Conservation (phyloP, 2,888 invertebrate genomes). For the Mimachlamys varia region DNA sequence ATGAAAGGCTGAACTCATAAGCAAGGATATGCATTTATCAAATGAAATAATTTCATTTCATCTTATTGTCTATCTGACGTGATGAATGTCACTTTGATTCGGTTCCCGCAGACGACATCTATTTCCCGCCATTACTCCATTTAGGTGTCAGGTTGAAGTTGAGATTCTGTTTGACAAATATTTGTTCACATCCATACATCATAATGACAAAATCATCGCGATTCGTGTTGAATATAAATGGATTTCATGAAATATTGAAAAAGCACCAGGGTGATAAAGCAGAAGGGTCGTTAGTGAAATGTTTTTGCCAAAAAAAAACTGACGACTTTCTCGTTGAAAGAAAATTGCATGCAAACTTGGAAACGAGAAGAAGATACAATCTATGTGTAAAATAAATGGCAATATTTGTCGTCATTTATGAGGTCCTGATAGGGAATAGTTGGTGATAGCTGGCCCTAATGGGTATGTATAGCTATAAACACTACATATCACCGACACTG, state of each 20-base stretch:
- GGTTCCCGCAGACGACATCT: constrained; percentile 44
- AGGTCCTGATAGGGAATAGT: constrained; percentile 3
- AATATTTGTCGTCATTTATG: constrained; percentile 34
- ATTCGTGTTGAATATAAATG: constrained; percentile 36
- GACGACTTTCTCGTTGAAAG: constrained; percentile 29
- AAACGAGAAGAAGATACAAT: neutral
- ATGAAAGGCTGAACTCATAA: constrained; percentile 37
- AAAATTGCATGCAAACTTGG: constrained; percentile 22
- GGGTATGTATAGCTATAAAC: constrained; percentile 23
- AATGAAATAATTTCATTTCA: constrained; percentile 48
- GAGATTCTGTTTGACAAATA: constrained; percentile 47
- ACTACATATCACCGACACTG: neutral
- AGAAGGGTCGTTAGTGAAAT: neutral
- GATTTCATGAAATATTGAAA: constrained; percentile 28
- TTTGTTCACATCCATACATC: constrained; percentile 43
- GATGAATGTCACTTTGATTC: constrained; percentile 47
- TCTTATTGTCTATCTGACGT: constrained; percentile 42
- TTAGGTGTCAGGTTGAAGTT: constrained; percentile 41
- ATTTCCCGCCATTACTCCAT: constrained; percentile 43
- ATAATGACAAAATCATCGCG: neutral
- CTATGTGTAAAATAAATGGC: constrained; percentile 34
- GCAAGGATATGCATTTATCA: constrained; percentile 43
- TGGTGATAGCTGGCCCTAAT: constrained; percentile 10
- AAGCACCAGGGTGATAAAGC: constrained; percentile 4
- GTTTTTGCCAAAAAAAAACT: neutral